Evolutionary conservation across 2,797 vertebrate genomes (phyloP).

Genomic region (Danio aesculapii): DNA sequence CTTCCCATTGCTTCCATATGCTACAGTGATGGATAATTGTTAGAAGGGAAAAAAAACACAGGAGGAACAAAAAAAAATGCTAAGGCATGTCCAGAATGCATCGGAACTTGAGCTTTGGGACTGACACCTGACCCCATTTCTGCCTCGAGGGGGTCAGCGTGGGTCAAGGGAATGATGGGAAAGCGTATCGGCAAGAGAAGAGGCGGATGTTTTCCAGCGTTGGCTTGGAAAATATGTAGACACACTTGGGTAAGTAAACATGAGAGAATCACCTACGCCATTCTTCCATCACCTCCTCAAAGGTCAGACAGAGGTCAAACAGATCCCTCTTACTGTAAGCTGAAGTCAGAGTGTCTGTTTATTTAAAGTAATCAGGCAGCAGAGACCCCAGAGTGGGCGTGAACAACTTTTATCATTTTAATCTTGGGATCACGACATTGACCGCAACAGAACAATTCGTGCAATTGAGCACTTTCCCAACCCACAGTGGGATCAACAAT

Average conservation of each 20-base stretch:
- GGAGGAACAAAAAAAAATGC: slow-evolving; percentile 51
- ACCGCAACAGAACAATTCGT: slow-evolving; percentile 45
- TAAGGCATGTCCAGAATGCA: slow-evolving; percentile 63
- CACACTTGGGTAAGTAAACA: slow-evolving; percentile 34
- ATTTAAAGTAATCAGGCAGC: not conserved
- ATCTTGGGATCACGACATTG: slow-evolving; percentile 36
- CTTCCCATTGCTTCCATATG: slow-evolving; percentile 60
- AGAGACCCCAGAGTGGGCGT: not conserved
- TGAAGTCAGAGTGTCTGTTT: slow-evolving; percentile 21
- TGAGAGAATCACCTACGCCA: slow-evolving; percentile 23
- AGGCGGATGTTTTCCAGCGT: slow-evolving; percentile 41
- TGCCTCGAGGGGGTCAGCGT: slow-evolving; percentile 8
- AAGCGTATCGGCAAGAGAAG: slow-evolving; percentile 15
- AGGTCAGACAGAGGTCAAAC: slow-evolving; percentile 38
- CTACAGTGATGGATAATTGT: slow-evolving; percentile 29
- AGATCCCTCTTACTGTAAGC: slow-evolving; percentile 12
- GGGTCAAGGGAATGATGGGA: slow-evolving; percentile 46
- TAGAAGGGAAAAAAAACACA: slow-evolving; percentile 60
- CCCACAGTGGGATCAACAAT: slow-evolving; percentile 21
- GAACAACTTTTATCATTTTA: slow-evolving; percentile 36
- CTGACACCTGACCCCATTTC: slow-evolving; percentile 37
- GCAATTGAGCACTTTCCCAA: slow-evolving; percentile 19
- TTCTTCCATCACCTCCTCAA: slow-evolving; percentile 24
- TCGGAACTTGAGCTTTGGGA: slow-evolving; percentile 55
- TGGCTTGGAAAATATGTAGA: slow-evolving; percentile 33